Base-by-base conservation (phyloP, 2,888 invertebrate genomes). In the Rhabditoides inermis region DNA sequence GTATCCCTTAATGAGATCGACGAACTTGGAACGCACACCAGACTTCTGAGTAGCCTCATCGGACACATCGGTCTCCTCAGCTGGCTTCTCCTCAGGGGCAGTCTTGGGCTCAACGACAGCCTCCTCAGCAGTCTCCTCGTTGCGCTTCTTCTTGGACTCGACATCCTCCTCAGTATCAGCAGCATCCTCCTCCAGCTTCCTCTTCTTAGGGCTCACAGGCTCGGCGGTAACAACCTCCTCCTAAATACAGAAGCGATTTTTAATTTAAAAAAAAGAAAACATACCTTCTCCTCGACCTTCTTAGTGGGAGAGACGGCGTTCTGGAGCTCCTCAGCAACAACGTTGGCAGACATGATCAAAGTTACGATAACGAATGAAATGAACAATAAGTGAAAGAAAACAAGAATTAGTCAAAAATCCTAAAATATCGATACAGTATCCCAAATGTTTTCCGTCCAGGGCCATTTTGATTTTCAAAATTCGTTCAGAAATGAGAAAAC, bases 71-170 rank as follows among this genome's bases (percentile, higher is more conserved):
- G 30, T n/a, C 35, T 45, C 15, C 15, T 45, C 45, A 10, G 15
- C 35, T 23, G 20, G n/a, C 22, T n/a, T 22, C 45, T 45, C 30
- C 30, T 45, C 27, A 20, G 27, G 18, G 12, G 23, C 30, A 6
- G 6, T 23, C 45, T 28, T 22, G 20, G 28, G 15, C 28, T 32
- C 32, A 7, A n/a, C n/a, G n/a, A n/a, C n/a, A n/a, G n/a, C n/a
- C n/a, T n/a, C n/a, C n/a, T n/a, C n/a, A n/a, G n/a, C n/a, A n/a
- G n/a, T n/a, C n/a, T n/a, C n/a, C n/a, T n/a, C n/a, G n/a, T n/a
- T n/a, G n/a, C n/a, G n/a, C n/a, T n/a, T n/a, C n/a, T n/a, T n/a
- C 45, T 45, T 45, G 32, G 32, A 6, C 32, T 45, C 45, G 6
- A 45, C 45, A 12, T 45, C 45, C 30, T 45, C 45, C 15, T n/a